A percentile compares a stretch with the other conserved stretches of the same genome.
phyloP scores from a whole-genome alignment of 2,888 invertebrate genomes.

The Sinotaia quadrata region DNA sequence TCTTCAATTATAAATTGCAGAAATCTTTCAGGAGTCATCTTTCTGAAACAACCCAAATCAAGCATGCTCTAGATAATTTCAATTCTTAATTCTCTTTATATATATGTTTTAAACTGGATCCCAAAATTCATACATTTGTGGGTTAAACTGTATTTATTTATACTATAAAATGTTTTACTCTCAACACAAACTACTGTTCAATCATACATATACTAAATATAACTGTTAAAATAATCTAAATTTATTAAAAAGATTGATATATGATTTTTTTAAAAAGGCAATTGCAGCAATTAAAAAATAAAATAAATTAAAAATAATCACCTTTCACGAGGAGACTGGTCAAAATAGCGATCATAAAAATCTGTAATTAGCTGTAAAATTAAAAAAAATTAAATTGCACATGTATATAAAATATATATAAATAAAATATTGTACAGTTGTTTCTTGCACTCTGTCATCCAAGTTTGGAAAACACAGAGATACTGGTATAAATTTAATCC shows the following conservation, averaged over 20 bases:
- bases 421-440: background rate
- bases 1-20: constrained; percentile 58
- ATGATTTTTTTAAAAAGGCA: background rate
- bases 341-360: constrained; percentile 54
- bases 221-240: background rate
- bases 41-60: constrained; percentile 44
- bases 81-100: too few species aligned
- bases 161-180: background rate
- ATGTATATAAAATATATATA: background rate
- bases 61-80: background rate
- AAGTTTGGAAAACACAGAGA: background rate
- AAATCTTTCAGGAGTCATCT: constrained; percentile 54
- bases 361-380: constrained; percentile 68
- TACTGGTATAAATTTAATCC: too few species aligned
- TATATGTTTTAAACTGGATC: too few species aligned
- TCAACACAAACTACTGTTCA: background rate
- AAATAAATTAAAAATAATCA: constrained; percentile 36
- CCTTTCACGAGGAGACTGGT: constrained; percentile 46
- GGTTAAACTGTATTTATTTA: background rate
- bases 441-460: background rate
- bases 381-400: constrained; percentile 9
- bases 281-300: background rate
- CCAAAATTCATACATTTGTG: too few species aligned
- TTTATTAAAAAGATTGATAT: background rate
- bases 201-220: background rate